Base-by-base conservation (phyloP, 2,797 vertebrate species). In the Loriculus beryllinus region DNA sequence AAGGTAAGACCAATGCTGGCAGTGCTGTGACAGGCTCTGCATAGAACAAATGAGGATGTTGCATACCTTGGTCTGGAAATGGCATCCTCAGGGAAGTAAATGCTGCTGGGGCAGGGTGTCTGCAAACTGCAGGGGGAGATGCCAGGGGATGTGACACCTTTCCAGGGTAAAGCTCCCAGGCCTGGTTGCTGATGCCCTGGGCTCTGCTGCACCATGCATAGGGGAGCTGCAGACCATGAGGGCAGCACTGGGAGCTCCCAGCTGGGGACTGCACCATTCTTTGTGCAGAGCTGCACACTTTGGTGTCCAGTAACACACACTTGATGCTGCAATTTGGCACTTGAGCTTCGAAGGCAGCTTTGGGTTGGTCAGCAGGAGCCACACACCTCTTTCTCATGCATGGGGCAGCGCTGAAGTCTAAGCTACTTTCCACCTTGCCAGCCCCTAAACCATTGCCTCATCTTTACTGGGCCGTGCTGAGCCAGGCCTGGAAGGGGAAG, bases 1-100 rank as follows among this genome's bases (percentile, higher is more conserved):
- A 98, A 99, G 98, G 99, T 99, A 91, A 98, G 97, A 78, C 29
- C 25, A 0, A 0, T 12, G 9, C 2, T 13, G 45, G 23, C 35
- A 64, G 19, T 62, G 78, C 48, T 49, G 2, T n/a, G 29, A 21
- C 1, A 26, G 64, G 19, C 7, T 92, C n/a, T 78, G n/a, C 12
- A 8, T 33, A 33, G 59, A 54, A 56, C 54, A 49, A 22, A 20
- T 1, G 2, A 47, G 33, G 19, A 26, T 42, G 14, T n/a, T 71
- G 35, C 14, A 45, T 59, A 10, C 14, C 11, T 22, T 49, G 25
- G 12, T 72, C 51, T 86, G 60, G 59, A 80, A 85, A 19, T 48
- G 5, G 43, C 23, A 81, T 56, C 67, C 49, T 76, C 40, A 16
- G 57, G 47, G 52, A 68, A 68, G 39, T 29, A 68, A 21, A 40